Evolutionary conservation across 2,888 invertebrate genomes (phyloP).

Genomic region (Microctonus brassicae): DNA sequence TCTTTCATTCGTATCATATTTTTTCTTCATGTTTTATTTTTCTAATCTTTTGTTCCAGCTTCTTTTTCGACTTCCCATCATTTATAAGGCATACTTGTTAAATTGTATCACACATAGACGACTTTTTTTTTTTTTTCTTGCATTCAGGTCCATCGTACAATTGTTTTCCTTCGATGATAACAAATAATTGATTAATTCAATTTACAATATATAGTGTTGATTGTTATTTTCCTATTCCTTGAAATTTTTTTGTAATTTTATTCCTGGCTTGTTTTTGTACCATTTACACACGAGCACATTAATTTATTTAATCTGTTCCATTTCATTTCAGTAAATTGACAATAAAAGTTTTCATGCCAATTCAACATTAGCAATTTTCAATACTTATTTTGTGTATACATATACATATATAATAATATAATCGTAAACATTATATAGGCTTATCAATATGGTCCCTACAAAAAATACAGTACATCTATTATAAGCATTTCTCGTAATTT

Average conservation of each 20-base stretch:
- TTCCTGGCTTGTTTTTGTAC: background rate
- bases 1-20: background rate
- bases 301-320: background rate
- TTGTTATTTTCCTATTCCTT: conserved; percentile 5
- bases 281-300: background rate
- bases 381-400: conserved; percentile 6
- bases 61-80: background rate
- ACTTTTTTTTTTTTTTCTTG: background rate
- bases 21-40: background rate
- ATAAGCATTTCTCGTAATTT: conserved; percentile 59
- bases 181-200: background rate
- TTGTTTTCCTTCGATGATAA: background rate
- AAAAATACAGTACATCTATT: conserved; percentile 66
- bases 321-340: background rate
- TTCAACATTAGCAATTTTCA: conserved; percentile 5
- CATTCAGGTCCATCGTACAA: conserved; percentile 5
- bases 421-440: conserved; percentile 43
- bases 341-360: background rate
- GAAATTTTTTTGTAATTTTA: background rate
- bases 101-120: conserved; percentile 19
- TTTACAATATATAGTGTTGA: background rate
- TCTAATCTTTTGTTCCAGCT: background rate
- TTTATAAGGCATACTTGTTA: conserved; percentile 17
- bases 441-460: conserved; percentile 65
- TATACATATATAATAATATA: background rate